phyloP scores from a whole-genome alignment of 2,888 invertebrate species.

The Coenonympha glycerion region DNA sequence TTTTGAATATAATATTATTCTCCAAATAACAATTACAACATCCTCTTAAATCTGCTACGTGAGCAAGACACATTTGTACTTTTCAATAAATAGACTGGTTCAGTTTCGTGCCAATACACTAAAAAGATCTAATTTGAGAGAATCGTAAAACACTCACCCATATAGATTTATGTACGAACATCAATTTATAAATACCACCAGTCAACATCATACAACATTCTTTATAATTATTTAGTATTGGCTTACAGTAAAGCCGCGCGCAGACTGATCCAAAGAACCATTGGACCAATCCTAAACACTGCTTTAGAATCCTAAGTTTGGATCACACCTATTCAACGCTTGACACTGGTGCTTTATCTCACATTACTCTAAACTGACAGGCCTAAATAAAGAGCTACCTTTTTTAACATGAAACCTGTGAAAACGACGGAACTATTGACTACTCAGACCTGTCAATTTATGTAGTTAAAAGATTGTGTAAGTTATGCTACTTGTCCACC shows the following conservation, averaged over 20 bases:
- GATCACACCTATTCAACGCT: conserved; percentile 6
- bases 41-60: conserved; percentile 61
- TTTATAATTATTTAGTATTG: neutral
- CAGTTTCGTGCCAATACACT: conserved; percentile 44
- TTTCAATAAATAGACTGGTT: conserved; percentile 44
- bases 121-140: conserved; percentile 50
- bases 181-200: conserved; percentile 28
- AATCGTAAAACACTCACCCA: conserved; percentile 49
- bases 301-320: too few relatives aligned
- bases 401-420: too few relatives aligned
- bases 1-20: conserved; percentile 33
- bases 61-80: conserved; percentile 72
- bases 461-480: too few relatives aligned
- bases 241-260: neutral
- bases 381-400: too few relatives aligned
- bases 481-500: too few relatives aligned
- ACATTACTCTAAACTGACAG: too few relatives aligned
- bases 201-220: conserved; percentile 15
- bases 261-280: neutral
- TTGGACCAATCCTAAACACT: conserved; percentile 1
- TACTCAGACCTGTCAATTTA: too few relatives aligned
- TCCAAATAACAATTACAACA: conserved; percentile 50
- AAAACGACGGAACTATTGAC: too few relatives aligned
- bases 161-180: conserved; percentile 29
- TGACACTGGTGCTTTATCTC: too few relatives aligned